Conservation (phyloP, 23 tunicate genomes). For the Aplidium turbinatum region DNA sequence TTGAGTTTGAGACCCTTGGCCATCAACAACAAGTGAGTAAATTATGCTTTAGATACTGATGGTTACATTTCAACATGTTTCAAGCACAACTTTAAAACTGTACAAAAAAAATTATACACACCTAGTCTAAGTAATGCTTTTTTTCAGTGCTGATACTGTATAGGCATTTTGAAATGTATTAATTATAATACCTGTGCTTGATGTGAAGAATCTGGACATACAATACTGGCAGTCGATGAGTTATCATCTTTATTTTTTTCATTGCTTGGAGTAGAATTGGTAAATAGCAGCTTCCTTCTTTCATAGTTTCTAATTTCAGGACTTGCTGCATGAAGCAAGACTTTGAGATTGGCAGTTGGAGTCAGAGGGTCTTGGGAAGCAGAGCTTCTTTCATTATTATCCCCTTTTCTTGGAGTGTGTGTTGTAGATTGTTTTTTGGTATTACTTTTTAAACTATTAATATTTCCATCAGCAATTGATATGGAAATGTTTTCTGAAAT, state of each 20-base stretch:
- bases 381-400: background rate
- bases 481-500: too few relatives aligned
- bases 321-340: constrained; percentile 71
- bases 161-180: background rate
- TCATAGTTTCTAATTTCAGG: constrained; percentile 69
- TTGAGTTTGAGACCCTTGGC: too few relatives aligned
- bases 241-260: too few relatives aligned
- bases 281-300: constrained; percentile 53
- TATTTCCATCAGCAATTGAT: too few relatives aligned
- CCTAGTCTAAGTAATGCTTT: background rate
- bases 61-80: too few relatives aligned
- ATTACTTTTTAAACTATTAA: too few relatives aligned
- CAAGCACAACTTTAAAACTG: too few relatives aligned
- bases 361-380: constrained; percentile 46
- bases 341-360: constrained; percentile 64
- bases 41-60: too few relatives aligned
- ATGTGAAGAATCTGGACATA: too few relatives aligned
- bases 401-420: constrained; percentile 1
- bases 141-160: background rate
- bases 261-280: background rate
- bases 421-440: too few relatives aligned
- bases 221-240: too few relatives aligned
- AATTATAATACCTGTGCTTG: background rate
- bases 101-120: background rate
- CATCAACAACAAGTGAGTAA: too few relatives aligned